These are phyloP conservation scores for Nephrocerus scutellatus DNA, from an alignment of 2,888 invertebrate species.

Conservation along the genomic window DNA sequence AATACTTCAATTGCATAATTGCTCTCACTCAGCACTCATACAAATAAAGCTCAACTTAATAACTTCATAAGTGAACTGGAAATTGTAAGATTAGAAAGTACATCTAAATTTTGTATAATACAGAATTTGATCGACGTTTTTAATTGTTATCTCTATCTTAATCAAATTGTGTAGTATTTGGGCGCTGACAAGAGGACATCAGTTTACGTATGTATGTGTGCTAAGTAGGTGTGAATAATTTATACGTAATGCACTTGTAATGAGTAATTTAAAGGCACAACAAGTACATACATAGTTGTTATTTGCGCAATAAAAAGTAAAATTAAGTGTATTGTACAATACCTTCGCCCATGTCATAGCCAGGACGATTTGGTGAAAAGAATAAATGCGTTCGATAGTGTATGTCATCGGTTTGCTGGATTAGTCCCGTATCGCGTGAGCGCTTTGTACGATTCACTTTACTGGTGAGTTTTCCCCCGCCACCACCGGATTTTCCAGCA, in stretches of 20 bases:
- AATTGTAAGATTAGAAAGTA: constrained; percentile 32
- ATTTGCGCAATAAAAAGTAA: too few species aligned
- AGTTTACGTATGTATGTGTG: background rate
- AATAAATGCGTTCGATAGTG: constrained; percentile 79
- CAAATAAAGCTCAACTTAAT: constrained; percentile 25
- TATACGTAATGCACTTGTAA: background rate
- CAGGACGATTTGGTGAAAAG: constrained; percentile 65
- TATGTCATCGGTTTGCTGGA: constrained; percentile 53
- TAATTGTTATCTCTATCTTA: background rate
- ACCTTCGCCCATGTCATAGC: constrained; percentile 50
- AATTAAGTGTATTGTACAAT: too few species aligned
- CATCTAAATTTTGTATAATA: too few species aligned
- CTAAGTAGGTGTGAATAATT: constrained; percentile 1
- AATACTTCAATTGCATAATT: background rate
- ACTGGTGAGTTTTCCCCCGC: constrained; percentile 46
- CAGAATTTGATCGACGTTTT: constrained; percentile 2
- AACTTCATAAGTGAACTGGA: constrained; percentile 36
- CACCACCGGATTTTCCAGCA: constrained; percentile 55
- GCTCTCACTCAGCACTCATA: too few species aligned
- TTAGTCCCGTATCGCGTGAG: constrained; percentile 50
- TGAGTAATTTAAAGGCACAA: background rate
- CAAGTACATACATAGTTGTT: constrained; percentile 16
- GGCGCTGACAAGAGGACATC: too few species aligned
- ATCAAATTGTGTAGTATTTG: background rate
- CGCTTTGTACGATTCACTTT: constrained; percentile 52